Base-by-base conservation (phyloP, 2,888 invertebrate species). In the Leucophenga montana region DNA sequence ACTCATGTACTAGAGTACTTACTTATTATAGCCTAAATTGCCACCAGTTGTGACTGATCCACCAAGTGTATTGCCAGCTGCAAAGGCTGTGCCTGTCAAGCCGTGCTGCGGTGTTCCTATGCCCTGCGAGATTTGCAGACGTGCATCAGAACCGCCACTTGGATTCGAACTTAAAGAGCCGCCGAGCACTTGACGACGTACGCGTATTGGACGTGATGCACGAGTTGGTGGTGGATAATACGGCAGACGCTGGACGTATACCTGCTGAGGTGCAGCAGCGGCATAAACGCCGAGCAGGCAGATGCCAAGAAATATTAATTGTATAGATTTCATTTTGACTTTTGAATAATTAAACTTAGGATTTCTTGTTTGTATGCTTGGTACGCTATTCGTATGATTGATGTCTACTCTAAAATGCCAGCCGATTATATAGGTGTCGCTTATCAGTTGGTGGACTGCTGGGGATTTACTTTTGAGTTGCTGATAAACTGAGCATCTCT, bases 121-220 rank as follows among this genome's bases (percentile, higher is more conserved):
- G 0, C 71, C 77, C 39, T 77, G 73, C 66, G 71, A 75, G 0
- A 82, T 50, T 5, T 73, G 70, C 48, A 82, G 0, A 0, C 78
- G 77, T 1, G 84, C 86, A 78, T 86, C 80, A 0, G 79, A 62
- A 0, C 86, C 86, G 5, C 86, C 86, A 27, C 77, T 78, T 0
- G 86, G 86, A 74, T 84, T 82, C 1, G 81, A 81, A 5, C 77
- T 20, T 53, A 84, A 1, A 2, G 80, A 76, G 0, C 86, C 85
- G 1, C 84, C 82, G 14, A 85, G 6, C 6, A 18, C 50, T 50
- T 50, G 50, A 50, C 50, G 50, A 4, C 50, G 50, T 1, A 50
- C 14, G n/a, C 50, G 50, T 39, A 33, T 33, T 48, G 48, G 48
- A 16, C 48, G 48, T 48, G 48, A 13, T n/a, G 13, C 14, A 13